Conservation (phyloP, 2,113 vertebrate species). For the Neofelis nebulosa region DNA sequence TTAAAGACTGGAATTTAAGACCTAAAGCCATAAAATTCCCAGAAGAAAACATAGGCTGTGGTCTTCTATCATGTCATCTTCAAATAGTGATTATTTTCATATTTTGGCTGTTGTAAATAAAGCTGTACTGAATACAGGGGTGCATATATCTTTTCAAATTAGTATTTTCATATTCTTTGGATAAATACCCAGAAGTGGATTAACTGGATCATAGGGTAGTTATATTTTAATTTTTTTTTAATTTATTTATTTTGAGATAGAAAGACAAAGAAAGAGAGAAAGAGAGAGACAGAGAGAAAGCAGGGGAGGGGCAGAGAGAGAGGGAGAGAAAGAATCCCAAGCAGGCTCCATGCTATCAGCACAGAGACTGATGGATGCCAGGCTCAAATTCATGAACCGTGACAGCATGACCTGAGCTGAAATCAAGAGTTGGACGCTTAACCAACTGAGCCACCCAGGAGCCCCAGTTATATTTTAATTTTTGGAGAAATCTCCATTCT, state of each 20-base stretch:
- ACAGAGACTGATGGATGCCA: no score
- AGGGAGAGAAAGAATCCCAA: no score
- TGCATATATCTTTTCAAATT: not conserved
- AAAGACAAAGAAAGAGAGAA: no score
- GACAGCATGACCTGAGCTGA: no score
- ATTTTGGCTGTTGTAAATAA: not conserved
- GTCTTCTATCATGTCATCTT: not conserved
- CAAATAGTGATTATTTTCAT: not conserved
- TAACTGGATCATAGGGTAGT: not conserved
- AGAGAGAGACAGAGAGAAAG: no score
- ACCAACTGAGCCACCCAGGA: no score
- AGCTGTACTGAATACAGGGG: not conserved
- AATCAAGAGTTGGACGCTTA: no score
- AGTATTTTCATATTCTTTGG: not conserved
- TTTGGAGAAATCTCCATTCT: not conserved
- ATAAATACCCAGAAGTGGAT: not conserved
- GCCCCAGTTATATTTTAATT: not conserved
- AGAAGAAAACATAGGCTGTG: not conserved
- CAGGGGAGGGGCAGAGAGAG: no score
- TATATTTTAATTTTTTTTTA: not conserved
- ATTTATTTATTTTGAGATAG: not conserved
- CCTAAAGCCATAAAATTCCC: not conserved
- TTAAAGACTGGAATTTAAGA: not conserved
- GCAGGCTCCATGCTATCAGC: no score
- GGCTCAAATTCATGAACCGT: no score